Evolutionary conservation across 2,113 vertebrate species (phyloP), one percentile per base, ranked within the genome.

Genomic region (Opisthocomus hoazin): DNA sequence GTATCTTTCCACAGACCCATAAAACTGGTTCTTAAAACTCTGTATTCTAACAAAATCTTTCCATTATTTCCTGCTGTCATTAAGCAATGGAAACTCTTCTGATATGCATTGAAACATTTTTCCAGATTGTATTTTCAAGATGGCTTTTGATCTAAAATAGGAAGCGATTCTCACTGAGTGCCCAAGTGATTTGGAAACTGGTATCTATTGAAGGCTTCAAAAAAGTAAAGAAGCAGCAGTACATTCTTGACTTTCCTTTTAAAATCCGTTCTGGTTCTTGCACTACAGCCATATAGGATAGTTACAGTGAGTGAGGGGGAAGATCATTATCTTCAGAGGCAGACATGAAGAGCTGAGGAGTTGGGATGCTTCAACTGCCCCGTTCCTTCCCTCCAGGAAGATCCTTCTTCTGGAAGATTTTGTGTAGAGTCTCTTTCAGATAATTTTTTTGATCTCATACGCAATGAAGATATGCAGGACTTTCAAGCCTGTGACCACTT

Each of bases 71-170:
- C 51, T 81, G 21, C 60, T 81, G 17, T 53, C 58, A n/a, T 46
- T 75, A 68, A 78, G 64, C 29, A 89, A 57, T 30, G 53, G 34
- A 64, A 83, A 37, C 74, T 92, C 83, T 96, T 92, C 79, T 63
- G 15, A 39, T 90, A 61, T 76, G 41, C 24, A 19, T 6, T 88
- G 56, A 90, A 89, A 66, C 5, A 8, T 85, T 95, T 95, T 82
- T 93, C 70, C 69, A 89, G 46, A 53, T 86, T 84, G 65, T 43
- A 39, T 93, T 93, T 95, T 93, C 87, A 95, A 69, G 92, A 64
- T 96, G 64, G 13, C 32, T 95, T 96, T 97, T 96, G 74, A 90
- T 95, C 78, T 92, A 77, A 95, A 91, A 32, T 57, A 82, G 39
- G 51, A 96, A 79, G 60, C 29, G 32, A n/a, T 87, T 95, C 75